These are phyloP conservation scores for Todus mexicanus DNA, from an alignment of 2,797 vertebrate species.

Conservation along the genomic window DNA sequence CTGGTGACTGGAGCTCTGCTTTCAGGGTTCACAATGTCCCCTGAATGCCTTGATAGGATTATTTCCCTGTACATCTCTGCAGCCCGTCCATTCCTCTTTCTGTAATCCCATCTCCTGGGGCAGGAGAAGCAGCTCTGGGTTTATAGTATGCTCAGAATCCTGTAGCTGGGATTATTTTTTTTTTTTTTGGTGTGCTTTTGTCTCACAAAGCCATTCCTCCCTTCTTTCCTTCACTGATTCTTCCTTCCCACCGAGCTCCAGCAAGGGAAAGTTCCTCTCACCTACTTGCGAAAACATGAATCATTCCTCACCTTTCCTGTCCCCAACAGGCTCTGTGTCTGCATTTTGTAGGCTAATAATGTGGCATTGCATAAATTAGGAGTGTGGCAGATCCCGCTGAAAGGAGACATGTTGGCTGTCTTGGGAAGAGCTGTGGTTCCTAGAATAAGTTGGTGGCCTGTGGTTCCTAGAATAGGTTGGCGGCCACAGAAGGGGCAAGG, in stretches of 20 bases:
- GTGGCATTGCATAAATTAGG: conserved; percentile 60
- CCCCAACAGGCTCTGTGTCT: conserved; percentile 52
- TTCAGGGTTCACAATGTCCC: conserved; percentile 45
- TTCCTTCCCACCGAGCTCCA: not conserved
- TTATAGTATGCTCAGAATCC: conserved; percentile 31
- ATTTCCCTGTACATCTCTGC: conserved; percentile 2
- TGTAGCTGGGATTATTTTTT: conserved; percentile 22
- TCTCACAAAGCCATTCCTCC: not conserved
- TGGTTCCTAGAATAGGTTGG: not conserved
- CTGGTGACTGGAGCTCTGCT: conserved; percentile 25
- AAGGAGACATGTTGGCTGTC: not conserved
- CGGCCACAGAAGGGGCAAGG: not conserved
- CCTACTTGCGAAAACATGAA: conserved; percentile 52
- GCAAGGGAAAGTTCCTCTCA: conserved; percentile 40
- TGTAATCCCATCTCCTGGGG: conserved; percentile 58
- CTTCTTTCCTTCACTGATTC: not conserved
- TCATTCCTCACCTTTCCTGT: conserved; percentile 64
- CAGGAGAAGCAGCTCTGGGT: conserved; percentile 30
- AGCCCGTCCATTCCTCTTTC: conserved; percentile 23
- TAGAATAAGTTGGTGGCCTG: not conserved
- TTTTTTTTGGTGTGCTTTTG: not conserved
- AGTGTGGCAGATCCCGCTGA: conserved; percentile 38
- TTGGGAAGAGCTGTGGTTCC: not conserved
- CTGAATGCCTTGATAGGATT: conserved; percentile 62
- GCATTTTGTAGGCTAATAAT: conserved; percentile 52